Evolutionary conservation across 64 coral and sea anemone species (phyloP), one percentile per base, ranked within the genome.

Genomic region (Actinia tenebrosa): DNA sequence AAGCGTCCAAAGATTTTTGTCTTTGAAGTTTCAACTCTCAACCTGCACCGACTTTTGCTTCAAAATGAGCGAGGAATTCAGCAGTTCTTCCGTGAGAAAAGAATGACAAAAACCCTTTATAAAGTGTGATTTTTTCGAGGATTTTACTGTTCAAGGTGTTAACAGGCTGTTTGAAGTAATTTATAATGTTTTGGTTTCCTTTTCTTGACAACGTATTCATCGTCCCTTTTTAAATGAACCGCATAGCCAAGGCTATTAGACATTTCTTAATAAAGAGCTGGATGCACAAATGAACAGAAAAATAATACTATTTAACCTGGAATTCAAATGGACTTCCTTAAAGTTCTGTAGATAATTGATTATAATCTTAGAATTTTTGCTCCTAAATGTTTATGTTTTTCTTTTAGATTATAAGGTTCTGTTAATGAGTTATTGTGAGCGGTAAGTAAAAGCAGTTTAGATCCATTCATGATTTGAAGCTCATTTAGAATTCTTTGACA

Each of bases 401-500:
- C 3, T 61, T 16, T 61, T 50, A 50, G 60, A 37, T 37, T 19
- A 61, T 16, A 16, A 61, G 0, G 16, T 61, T 15, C 3, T 61
- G 0, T 18, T 18, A 61, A 61, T 61, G 60, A 61, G 15, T 61
- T 61, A 61, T 61, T 61, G 30, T 37, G 60, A 3, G 15, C 60
- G 18, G 18, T 61, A 61, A 61, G 60, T 61, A 66, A 66, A 23
- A 66, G 15, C 19, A 66, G 5, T 20, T 75, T 37, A 37, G 23
- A 75, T 3, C 7, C 27, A 30, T 75, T 75, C 9, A 75, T 75
- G 8, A 75, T 42, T 13, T 42, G 69, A 10, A 75, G 69, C 26
- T 75, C 69, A 75, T 75, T 75, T 75, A 75, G 69, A 75, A 75
- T 42, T 75, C 69, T 75, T 30, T 75, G 69, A 75, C n/a, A 75